phyloP scores from a whole-genome alignment of 2,888 invertebrate species.

The Microctonus aethiopoides region DNA sequence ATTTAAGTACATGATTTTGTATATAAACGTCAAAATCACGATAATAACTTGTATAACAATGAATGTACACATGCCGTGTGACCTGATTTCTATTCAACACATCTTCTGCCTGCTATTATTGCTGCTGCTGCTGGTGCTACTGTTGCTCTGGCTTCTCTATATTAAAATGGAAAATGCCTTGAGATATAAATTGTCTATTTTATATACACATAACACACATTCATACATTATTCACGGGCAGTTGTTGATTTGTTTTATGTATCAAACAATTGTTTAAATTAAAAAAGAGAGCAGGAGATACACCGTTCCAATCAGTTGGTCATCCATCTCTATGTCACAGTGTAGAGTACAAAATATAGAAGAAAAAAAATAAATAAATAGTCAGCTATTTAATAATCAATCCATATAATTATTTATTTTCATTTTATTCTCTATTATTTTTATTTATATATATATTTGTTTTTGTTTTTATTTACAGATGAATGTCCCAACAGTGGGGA shows the following conservation, averaged over 20 bases:
- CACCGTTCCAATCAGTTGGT: background rate
- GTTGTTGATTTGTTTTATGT: constrained; percentile 19
- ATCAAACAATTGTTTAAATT: background rate
- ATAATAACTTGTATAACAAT: constrained; percentile 24
- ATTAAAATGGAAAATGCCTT: constrained; percentile 28
- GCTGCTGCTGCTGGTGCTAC: constrained; percentile 2
- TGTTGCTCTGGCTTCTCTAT: background rate
- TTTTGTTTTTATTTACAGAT: constrained; percentile 69
- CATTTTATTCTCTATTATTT: background rate
- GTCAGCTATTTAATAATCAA: background rate
- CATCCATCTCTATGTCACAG: background rate
- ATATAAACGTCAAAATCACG: constrained; percentile 23
- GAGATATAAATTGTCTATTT: constrained; percentile 18
- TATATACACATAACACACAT: background rate
- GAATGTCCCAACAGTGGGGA: constrained; percentile 77
- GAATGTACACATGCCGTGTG: constrained; percentile 32
- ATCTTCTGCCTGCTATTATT: constrained; percentile 26
- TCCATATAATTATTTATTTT: background rate
- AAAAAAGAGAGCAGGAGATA: constrained; percentile 2
- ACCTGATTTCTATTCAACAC: constrained; percentile 41
- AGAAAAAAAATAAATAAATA: background rate
- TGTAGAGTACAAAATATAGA: background rate
- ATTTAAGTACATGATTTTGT: background rate
- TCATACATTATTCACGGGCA: background rate
- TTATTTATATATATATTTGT: no score